These are phyloP conservation scores for Brachylomia viminalis DNA, from an alignment of 2,888 invertebrate species.

Conservation along the genomic window DNA sequence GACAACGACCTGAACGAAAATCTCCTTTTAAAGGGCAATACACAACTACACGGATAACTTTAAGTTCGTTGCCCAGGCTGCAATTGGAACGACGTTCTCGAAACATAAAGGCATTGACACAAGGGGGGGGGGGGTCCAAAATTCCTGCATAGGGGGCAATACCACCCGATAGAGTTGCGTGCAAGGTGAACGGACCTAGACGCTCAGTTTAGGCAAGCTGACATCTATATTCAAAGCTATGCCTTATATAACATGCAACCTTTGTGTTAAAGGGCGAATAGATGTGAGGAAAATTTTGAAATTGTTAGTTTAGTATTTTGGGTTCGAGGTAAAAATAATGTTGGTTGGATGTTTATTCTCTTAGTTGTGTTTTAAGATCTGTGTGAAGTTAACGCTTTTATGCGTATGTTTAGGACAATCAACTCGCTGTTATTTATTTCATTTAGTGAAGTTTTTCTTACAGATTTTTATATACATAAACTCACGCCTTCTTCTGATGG, in stretches of 20 bases:
- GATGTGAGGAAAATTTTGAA: slow-evolving; percentile 5
- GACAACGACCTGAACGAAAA: slow-evolving; percentile 1
- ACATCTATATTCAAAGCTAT: slow-evolving; percentile 60
- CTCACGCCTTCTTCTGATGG: not conserved
- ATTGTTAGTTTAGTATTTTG: slow-evolving; percentile 11
- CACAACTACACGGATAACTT: slow-evolving; percentile 34
- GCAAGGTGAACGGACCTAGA: slow-evolving; percentile 70
- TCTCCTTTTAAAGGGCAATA: slow-evolving; percentile 16
- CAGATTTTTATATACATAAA: not conserved
- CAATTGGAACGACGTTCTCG: slow-evolving; percentile 76
- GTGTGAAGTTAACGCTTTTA: not conserved
- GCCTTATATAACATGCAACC: slow-evolving; percentile 51
- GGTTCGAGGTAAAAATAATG: not conserved
- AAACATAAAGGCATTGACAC: slow-evolving; percentile 78
- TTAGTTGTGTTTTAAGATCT: not conserved
- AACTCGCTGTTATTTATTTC: not conserved
- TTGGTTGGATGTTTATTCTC: not conserved
- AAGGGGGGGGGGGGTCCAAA: slow-evolving; percentile 72
- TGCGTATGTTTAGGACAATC: not conserved
- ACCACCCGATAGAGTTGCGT: slow-evolving; percentile 67
- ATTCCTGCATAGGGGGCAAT: slow-evolving; percentile 71
- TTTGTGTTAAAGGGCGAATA: slow-evolving; percentile 16
- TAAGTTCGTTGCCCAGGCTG: slow-evolving; percentile 73
- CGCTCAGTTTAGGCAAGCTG: slow-evolving; percentile 69
- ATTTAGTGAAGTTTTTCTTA: not conserved